These are phyloP conservation scores for Genyomyrus donnyi DNA, from an alignment of 2,113 vertebrate species.

Conservation along the genomic window DNA sequence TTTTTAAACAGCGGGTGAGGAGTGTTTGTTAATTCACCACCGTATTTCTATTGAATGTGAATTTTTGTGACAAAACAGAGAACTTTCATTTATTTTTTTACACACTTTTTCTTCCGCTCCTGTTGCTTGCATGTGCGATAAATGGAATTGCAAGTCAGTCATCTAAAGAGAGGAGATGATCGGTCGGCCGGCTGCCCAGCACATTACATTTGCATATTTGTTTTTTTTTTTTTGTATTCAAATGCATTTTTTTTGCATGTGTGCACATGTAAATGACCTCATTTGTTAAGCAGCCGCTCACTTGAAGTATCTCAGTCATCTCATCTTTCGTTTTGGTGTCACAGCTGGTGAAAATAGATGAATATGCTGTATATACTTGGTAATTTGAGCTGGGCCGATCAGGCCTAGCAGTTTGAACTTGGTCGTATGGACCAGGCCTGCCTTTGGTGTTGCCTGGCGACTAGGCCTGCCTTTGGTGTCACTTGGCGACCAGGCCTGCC, in stretches of 20 bases:
- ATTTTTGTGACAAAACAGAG: background rate
- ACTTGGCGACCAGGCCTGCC: no score
- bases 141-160: constrained; percentile 17
- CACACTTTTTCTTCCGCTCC: background rate
- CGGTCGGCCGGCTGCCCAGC: constrained; percentile 13
- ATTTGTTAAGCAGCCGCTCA: constrained; percentile 26
- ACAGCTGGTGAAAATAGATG: constrained; percentile 46
- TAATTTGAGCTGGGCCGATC: background rate
- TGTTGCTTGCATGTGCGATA: background rate
- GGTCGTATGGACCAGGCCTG: background rate
- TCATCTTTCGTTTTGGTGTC: constrained; percentile 36
- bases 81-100: background rate
- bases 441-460: no score
- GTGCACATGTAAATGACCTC: constrained; percentile 36
- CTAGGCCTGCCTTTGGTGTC: no score
- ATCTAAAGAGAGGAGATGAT: constrained; percentile 7
- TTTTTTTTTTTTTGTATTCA: constrained; percentile 10
- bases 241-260: constrained; percentile 2
- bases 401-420: background rate
- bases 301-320: constrained; percentile 20
- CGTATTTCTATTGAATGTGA: constrained; percentile 20
- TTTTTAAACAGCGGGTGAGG: constrained; percentile 18
- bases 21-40: constrained; percentile 4
- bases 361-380: background rate
- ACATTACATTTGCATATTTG: constrained; percentile 10